phyloP scores from a whole-genome alignment of 2,888 invertebrate species.

The Nomada hirtipes region DNA sequence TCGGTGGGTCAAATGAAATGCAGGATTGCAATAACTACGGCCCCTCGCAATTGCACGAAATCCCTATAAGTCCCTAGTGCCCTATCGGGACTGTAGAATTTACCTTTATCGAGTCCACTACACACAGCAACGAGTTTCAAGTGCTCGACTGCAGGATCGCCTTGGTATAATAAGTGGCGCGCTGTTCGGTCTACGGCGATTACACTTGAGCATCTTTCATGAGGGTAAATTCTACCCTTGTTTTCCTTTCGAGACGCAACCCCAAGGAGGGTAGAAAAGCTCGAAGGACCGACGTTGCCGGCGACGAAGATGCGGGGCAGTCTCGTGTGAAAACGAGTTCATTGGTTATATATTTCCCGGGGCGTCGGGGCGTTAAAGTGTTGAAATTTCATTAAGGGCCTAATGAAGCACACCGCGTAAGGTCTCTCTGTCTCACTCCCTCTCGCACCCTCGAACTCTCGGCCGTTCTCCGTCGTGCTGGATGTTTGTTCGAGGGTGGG shows the following conservation, averaged over 20 bases:
- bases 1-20: not conserved
- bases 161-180: conserved; percentile 27
- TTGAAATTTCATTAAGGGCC: conserved; percentile 77
- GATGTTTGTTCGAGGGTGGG: conserved; percentile 75
- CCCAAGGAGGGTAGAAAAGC: conserved; percentile 62
- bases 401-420: conserved; percentile 79
- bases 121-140: conserved; percentile 51
- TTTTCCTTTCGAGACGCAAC: conserved; percentile 68
- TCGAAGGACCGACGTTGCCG: conserved; percentile 66
- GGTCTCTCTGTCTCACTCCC: conserved; percentile 74
- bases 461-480: conserved; percentile 64
- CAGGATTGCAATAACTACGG: not conserved
- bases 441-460: conserved; percentile 38
- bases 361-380: conserved; percentile 79
- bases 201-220: conserved; percentile 54
- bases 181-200: conserved; percentile 16
- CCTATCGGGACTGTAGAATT: conserved; percentile 14
- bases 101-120: conserved; percentile 44
- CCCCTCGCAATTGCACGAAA: not conserved
- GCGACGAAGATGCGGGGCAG: conserved; percentile 74
- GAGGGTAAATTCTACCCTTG: conserved; percentile 65
- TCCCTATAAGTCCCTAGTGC: not conserved
- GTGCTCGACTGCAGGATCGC: conserved; percentile 65
- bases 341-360: conserved; percentile 79
- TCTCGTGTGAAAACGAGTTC: conserved; percentile 81